Conservation (phyloP, 2,888 invertebrate species). For the Zaprionus bogoriensis region DNA sequence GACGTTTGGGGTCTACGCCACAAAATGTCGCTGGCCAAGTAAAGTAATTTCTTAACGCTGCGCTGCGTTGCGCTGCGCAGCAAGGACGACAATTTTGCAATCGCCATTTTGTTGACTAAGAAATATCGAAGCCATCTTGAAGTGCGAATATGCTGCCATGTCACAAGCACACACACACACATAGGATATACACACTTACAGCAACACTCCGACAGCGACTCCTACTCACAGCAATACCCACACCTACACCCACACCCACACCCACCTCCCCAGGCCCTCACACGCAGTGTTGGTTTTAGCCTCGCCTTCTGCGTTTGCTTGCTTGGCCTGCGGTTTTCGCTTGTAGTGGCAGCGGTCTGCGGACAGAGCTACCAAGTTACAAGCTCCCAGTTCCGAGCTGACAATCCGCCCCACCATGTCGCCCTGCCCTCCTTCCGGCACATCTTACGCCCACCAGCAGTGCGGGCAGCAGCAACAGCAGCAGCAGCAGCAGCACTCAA, state of each 20-base stretch:
- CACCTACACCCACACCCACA: constrained; percentile 14
- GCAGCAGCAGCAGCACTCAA: no score
- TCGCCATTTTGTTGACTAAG: constrained; percentile 78
- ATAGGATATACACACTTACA: constrained; percentile 10
- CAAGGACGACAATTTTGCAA: constrained; percentile 74
- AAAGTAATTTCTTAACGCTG: constrained; percentile 76
- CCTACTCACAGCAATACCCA: constrained; percentile 28
- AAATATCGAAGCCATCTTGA: constrained; percentile 78
- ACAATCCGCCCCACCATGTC: not conserved
- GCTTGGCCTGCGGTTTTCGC: constrained; percentile 68
- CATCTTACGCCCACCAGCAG: no score
- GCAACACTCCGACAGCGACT: constrained; percentile 26
- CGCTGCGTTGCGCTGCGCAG: constrained; percentile 31
- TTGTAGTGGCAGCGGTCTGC: constrained; percentile 67
- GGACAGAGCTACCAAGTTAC: constrained; percentile 40
- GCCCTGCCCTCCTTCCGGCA: not conserved
- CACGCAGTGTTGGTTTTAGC: constrained; percentile 57
- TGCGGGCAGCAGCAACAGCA: no score
- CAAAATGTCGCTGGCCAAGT: constrained; percentile 66
- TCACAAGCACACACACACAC: constrained; percentile 40
- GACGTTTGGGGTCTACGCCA: constrained; percentile 38
- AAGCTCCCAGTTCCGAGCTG: constrained; percentile 10
- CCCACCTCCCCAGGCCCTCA: not conserved
- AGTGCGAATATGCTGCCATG: constrained; percentile 73
- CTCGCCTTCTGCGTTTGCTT: constrained; percentile 59